Base-by-base conservation (phyloP, 2,113 vertebrate genomes). In the Coracopsis vasa region DNA sequence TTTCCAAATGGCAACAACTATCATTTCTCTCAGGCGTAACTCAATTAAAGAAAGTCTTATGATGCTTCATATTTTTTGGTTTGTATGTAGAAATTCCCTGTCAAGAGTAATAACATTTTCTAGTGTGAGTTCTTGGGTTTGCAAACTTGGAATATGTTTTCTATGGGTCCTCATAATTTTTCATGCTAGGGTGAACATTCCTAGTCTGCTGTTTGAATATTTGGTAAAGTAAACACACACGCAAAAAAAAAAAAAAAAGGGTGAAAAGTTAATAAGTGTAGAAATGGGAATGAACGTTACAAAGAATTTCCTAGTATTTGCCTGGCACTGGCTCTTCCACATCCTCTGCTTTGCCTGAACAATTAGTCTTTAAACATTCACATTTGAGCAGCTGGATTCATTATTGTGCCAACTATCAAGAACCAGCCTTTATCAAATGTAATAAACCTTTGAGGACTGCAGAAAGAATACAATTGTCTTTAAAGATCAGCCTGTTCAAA, bases 371-470 rank as follows among this genome's bases (percentile, higher is more conserved):
- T 81, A 87, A 96, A 62, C 28, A 56, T 39, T 79, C 71, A 67
- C 24, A 5, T 90, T 85, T 75, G 73, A 91, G 86, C 86, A 85
- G 83, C 69, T 87, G 88, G 80, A 90, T 88, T 95, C 44, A 29
- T 94, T 92, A 92, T 41, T 87, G 91, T 91, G 87, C 77, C 73
- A 92, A 84, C 77, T 85, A 94, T 81, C 65, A 91, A 78, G 67
- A 94, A 75, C n/a, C 44, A 87, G 91, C 83, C 88, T 91, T 91
- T 73, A 94, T 96, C 92, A 96, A 94, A 95, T 94, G 60, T 91
- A 92, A 94, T 96, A 94, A 95, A 75, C n/a, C n/a, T 94, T 92
- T 92, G 73, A 96, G 77, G 56, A 72, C 45, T 91, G 44, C 44
- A 89, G 70, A 85, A 95, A 88, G 83, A 96, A 94, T 92, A 74